Base-by-base conservation (phyloP, 1,140 invertebrate genomes). In the Latrodectus geometricus region DNA sequence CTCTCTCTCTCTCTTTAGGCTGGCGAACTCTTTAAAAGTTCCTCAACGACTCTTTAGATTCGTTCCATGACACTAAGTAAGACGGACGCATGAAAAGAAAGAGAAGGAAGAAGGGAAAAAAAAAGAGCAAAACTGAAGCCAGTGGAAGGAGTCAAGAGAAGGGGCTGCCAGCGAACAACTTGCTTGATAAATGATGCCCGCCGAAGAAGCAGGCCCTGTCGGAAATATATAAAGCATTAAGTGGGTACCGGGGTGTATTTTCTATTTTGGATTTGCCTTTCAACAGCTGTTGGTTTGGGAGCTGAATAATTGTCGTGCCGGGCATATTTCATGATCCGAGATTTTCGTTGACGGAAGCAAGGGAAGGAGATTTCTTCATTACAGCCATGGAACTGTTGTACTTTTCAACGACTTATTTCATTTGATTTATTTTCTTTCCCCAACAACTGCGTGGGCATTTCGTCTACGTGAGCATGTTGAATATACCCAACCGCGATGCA, bases 181-280 rank as follows among this genome's bases (percentile, higher is more conserved):
- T 50, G 35, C 50, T 72, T 81, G 79, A 81, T 81, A 69, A 81
- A 81, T 81, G 79, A 56, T 72, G 48, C 0, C 17, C 54, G 54
- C 21, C n/a, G 21, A 12, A 81, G 68, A 70, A 79, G 35, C 66
- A 17, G 54, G 54, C 77, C 35, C 70, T 81, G 79, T 70, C 79
- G 79, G 68, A 81, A 81, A 81, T 81, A 81, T 81, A 81, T 81
- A 81, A 81, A 81, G 79, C 79, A 81, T 66, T 81, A 81, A 81
- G 79, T 81, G 79, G 54, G 79, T 72, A 79, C 77, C n/a, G 77
- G 79, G 54, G 54, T 61, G 54, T 61, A 61, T 61, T 61, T 81
- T 81, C 79, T 81, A 81, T 81, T 81, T 81, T 81, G 21, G 79
- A 81, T 70, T 81, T 66, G 65, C 79, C 56, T 81, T 81, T 81